Base-by-base conservation (phyloP, 2,113 vertebrate genomes). In the Atherinomorus stipes region DNA sequence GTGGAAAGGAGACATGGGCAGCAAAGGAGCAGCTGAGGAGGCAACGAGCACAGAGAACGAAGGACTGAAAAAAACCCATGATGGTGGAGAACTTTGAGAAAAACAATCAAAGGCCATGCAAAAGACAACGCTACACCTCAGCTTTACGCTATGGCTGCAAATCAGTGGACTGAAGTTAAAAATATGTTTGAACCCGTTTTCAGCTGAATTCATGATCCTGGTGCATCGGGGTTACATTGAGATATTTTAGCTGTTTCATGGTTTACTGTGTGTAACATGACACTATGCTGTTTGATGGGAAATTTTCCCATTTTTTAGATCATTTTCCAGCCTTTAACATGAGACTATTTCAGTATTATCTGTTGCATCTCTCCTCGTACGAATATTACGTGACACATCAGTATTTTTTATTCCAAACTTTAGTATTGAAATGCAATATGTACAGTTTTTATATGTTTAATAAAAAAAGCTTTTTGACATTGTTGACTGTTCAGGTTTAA, bases 1-100 rank as follows among this genome's bases (percentile, higher is more conserved):
- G 45, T 96, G 95, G 95, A 96, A 93, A 75, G 93, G 90, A 45
- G 93, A 94, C 71, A 1, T 64, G 44, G 93, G 92, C 18, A 77
- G 62, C 3, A 83, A 90, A 64, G 81, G 26, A 74, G 87, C 26
- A 16, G 65, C 73, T 12, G 57, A 64, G 73, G 89, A 74, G 56
- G 78, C 6, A 22, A 21, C n/a, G 0, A 37, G 69, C 7, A 7
- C 34, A 7, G 65, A 34, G 11, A 40, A 52, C 19, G 50, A 66
- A 42, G 52, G 3, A 51, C 56, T 1, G 0, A 8, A 58, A 11
- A 23, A 58, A 45, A 59, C 57, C 0, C 94, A 90, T 19, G 93
- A 95, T 18, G 87, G 87, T 7, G 92, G 85, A 22, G 95, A 96
- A 54, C 94, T 96, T 1, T 96, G 87, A 95, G 61, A 45, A 12